Conservation (phyloP, 2,113 vertebrate species). For the Gavialis gangeticus region DNA sequence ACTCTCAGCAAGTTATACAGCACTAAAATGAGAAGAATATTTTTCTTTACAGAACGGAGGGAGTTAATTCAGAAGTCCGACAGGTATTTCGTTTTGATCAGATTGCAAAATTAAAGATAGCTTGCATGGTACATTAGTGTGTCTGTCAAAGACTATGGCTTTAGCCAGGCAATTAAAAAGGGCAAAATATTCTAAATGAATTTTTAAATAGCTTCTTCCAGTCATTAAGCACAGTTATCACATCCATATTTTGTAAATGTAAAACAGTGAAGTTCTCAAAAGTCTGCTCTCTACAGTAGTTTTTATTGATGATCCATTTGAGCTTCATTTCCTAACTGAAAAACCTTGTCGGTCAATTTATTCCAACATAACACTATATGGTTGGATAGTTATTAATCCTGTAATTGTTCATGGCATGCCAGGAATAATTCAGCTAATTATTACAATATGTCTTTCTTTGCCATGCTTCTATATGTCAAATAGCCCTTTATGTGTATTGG, state of each 20-base stretch:
- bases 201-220: constrained; percentile 79
- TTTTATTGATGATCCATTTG: constrained; percentile 83
- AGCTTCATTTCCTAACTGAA: constrained; percentile 83
- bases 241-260: constrained; percentile 76
- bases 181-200: constrained; percentile 77
- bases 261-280: constrained; percentile 71
- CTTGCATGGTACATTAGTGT: constrained; percentile 72
- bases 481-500: constrained; percentile 51
- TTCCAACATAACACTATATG: constrained; percentile 81
- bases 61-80: constrained; percentile 48
- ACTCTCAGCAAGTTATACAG: constrained; percentile 9
- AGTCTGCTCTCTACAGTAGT: constrained; percentile 61
- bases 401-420: constrained; percentile 83
- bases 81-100: constrained; percentile 48
- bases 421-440: constrained; percentile 86
- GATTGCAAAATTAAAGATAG: constrained; percentile 70
- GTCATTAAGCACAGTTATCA: constrained; percentile 77
- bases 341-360: constrained; percentile 85
- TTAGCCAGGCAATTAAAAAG: constrained; percentile 74
- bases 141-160: constrained; percentile 70
- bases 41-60: constrained; percentile 13
- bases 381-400: constrained; percentile 82
- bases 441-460: constrained; percentile 85
- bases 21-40: neutral
- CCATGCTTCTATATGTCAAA: constrained; percentile 73